Conservation (phyloP, 2,113 vertebrate species). For the Aldabrachelys gigantea region DNA sequence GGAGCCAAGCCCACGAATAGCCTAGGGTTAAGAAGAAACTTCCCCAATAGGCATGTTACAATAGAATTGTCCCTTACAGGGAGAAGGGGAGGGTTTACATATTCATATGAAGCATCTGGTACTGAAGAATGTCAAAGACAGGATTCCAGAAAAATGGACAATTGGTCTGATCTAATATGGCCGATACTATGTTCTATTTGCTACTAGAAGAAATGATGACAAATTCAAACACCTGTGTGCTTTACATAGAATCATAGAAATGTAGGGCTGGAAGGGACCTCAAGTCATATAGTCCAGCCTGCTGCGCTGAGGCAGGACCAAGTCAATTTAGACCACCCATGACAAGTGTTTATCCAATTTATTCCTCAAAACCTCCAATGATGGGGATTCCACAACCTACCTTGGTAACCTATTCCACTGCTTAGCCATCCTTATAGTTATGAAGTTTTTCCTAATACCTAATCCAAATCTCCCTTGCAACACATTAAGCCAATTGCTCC, state of each 20-base stretch:
- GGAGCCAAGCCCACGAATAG: fast-evolving
- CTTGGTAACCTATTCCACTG: neutral
- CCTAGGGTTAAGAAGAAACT: neutral
- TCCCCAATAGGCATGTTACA: neutral
- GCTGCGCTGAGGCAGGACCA: neutral
- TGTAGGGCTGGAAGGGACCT: neutral
- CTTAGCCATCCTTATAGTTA: neutral
- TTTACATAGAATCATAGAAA: neutral
- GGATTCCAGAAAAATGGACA: neutral
- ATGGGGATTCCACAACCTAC: neutral
- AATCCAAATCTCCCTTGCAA: neutral
- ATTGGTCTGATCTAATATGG: fast-evolving
- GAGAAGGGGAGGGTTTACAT: neutral
- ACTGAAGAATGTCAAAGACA: neutral
- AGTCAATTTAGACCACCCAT: neutral
- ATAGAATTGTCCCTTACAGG: fast-evolving
- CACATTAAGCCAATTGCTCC: neutral
- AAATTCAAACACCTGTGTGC: neutral
- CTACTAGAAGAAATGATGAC: neutral
- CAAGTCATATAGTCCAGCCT: neutral
- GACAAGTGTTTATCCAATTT: neutral
- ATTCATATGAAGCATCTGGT: neutral
- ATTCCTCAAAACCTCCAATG: neutral
- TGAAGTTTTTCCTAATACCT: neutral
- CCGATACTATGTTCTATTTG: neutral